Conservation (phyloP, 2,113 vertebrate species). For the Oostethus manadensis region DNA sequence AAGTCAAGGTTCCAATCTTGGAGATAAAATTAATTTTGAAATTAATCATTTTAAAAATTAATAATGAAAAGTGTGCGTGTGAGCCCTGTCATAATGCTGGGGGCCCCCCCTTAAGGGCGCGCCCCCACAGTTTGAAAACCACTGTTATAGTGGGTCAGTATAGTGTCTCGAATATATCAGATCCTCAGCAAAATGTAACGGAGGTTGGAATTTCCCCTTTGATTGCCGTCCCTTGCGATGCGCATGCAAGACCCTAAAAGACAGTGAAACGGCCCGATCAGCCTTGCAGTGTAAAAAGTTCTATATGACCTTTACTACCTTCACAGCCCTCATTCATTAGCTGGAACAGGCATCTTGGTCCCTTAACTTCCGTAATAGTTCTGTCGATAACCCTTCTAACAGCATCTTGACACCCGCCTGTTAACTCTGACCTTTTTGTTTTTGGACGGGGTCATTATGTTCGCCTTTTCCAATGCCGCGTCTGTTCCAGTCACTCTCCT, state of each 20-base stretch:
- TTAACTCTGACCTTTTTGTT: slow-evolving; percentile 15
- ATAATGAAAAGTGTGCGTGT: no score
- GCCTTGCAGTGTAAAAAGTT: background rate
- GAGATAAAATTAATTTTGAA: no score
- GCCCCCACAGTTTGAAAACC: no score
- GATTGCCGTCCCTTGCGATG: background rate
- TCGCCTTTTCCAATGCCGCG: slow-evolving; percentile 22
- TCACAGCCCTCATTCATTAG: slow-evolving; percentile 8
- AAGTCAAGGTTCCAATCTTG: no score
- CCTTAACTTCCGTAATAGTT: slow-evolving; percentile 13
- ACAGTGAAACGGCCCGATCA: background rate
- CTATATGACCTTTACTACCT: background rate
- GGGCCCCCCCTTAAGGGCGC: no score
- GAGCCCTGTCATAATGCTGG: no score
- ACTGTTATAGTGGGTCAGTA: no score
- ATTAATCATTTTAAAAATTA: no score
- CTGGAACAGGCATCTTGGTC: slow-evolving; percentile 7
- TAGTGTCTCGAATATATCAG: no score
- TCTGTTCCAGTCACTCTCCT: slow-evolving; percentile 23
- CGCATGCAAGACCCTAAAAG: no score
- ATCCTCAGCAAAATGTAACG: no score
- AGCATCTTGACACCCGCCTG: slow-evolving; percentile 13
- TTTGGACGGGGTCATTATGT: slow-evolving; percentile 21
- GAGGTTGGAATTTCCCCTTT: no score
- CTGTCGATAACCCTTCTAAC: slow-evolving; percentile 18